These are phyloP conservation scores for Cephus nigrinus DNA, from an alignment of 2,888 invertebrate genomes.

Conservation along the genomic window DNA sequence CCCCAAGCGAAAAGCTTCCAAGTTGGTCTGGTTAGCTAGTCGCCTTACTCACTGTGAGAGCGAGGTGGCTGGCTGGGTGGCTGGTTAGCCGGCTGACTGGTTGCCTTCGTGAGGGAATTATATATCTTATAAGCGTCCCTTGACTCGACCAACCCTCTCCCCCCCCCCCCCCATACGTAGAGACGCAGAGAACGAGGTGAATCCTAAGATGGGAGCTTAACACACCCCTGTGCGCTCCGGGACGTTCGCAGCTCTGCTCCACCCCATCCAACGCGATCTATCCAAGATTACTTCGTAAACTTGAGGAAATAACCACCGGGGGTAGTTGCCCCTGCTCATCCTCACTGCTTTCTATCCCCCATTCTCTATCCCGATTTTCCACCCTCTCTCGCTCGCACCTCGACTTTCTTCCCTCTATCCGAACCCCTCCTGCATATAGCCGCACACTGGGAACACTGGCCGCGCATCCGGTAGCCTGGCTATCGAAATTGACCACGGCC, in stretches of 20 bases:
- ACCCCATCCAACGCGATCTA: constrained; percentile 33
- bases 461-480: neutral
- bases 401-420: neutral
- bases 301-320: constrained; percentile 48
- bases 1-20: neutral
- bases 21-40: neutral
- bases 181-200: constrained; percentile 6
- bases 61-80: neutral
- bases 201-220: constrained; percentile 23
- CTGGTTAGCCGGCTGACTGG: neutral
- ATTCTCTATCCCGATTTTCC: neutral
- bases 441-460: neutral
- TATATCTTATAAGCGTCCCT: constrained; percentile 17
- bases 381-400: neutral
- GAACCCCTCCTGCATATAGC: neutral
- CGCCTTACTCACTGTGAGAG: neutral
- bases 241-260: constrained; percentile 11
- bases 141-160: neutral
- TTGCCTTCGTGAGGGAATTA: constrained; percentile 15
- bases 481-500: constrained; percentile 2
- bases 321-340: constrained; percentile 22
- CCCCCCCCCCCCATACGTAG: neutral
- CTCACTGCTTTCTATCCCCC: constrained; percentile 4
- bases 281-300: constrained; percentile 55
- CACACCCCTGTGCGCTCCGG: constrained; percentile 15